phyloP scores from a whole-genome alignment of 2,113 vertebrate genomes.

The Paramisgurnus dabryanus region DNA sequence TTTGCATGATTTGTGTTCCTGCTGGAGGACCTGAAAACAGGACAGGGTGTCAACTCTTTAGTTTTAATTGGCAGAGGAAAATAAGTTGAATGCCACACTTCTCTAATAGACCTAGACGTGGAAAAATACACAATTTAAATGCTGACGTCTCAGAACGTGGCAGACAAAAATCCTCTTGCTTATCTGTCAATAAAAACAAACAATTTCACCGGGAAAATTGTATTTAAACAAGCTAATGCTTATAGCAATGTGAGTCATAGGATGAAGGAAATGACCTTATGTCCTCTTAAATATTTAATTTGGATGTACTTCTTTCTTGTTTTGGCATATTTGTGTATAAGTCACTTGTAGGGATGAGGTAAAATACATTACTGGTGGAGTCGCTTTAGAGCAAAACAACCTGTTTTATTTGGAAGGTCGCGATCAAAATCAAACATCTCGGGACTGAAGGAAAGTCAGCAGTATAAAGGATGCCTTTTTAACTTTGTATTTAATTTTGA shows the following conservation, averaged over 20 bases:
- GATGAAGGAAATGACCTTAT: constrained; percentile 34
- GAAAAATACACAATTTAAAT: constrained; percentile 63
- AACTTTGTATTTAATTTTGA: constrained; percentile 65
- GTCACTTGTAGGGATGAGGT: constrained; percentile 29
- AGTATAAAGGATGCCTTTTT: constrained; percentile 66
- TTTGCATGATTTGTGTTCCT: background rate
- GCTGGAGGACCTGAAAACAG: background rate
- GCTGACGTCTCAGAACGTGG: constrained; percentile 52
- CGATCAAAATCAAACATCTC: constrained; percentile 67
- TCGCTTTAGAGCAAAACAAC: constrained; percentile 67
- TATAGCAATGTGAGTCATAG: constrained; percentile 29
- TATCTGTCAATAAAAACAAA: constrained; percentile 29
- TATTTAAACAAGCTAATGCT: constrained; percentile 24
- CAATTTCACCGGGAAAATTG: constrained; percentile 47
- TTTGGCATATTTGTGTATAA: constrained; percentile 26
- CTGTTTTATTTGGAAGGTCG: constrained; percentile 74
- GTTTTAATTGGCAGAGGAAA: constrained; percentile 46
- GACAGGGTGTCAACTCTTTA: constrained; percentile 13
- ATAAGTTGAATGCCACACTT: constrained; percentile 31
- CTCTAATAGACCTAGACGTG: constrained; percentile 46
- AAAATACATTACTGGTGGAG: constrained; percentile 39
- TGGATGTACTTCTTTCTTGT: constrained; percentile 54
- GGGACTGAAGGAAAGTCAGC: constrained; percentile 59
- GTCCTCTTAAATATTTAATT: constrained; percentile 62
- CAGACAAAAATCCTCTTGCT: constrained; percentile 62